phyloP scores from a whole-genome alignment of 2,888 invertebrate species.

The Malacosoma neustria region DNA sequence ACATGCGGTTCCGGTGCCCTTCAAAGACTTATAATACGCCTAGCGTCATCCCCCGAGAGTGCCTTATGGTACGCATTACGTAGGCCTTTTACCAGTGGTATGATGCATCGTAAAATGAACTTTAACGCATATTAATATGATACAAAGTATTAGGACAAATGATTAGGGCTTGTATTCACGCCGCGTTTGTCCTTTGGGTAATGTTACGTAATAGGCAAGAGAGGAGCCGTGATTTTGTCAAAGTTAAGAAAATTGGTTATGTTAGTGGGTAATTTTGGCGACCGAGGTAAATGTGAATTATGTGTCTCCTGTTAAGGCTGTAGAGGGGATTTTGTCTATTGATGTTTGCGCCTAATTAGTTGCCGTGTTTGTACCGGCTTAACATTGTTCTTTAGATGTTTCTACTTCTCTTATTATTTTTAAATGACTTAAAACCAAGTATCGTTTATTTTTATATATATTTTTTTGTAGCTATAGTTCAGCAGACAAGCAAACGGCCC shows the following conservation, averaged over 20 bases:
- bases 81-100: slow-evolving; percentile 33
- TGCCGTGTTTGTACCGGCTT: not conserved
- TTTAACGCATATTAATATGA: slow-evolving; percentile 52
- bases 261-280: slow-evolving; percentile 61
- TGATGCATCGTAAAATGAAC: slow-evolving; percentile 37
- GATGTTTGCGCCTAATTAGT: slow-evolving; percentile 7
- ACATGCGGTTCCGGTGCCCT: slow-evolving; percentile 34
- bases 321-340: slow-evolving; percentile 12
- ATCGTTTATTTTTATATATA: no score
- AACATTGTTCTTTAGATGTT: no score
- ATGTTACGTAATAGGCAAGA: slow-evolving; percentile 68
- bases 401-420: no score
- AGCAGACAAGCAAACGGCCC: no score
- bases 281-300: slow-evolving; percentile 50
- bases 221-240: slow-evolving; percentile 66
- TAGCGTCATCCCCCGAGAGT: slow-evolving; percentile 43
- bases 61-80: slow-evolving; percentile 36
- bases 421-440: no score
- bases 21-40: slow-evolving; percentile 47
- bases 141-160: slow-evolving; percentile 36
- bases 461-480: no score
- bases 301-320: slow-evolving; percentile 16
- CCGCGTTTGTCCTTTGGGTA: slow-evolving; percentile 68
- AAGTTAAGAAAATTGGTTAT: slow-evolving; percentile 73
- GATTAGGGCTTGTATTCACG: slow-evolving; percentile 45